Conservation (phyloP, 2,888 invertebrate species). For the Atethmia centrago region DNA sequence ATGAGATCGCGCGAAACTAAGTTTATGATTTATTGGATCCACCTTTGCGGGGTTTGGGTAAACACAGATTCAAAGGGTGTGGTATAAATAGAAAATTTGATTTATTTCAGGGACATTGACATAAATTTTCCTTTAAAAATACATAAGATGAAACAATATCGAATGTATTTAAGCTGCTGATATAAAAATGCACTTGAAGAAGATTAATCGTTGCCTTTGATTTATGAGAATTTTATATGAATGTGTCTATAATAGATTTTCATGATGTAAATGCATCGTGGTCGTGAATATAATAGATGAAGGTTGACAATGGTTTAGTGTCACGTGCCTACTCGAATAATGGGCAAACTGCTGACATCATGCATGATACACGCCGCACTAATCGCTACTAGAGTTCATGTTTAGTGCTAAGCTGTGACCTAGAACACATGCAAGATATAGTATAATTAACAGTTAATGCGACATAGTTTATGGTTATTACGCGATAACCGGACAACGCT, state of each 20-base stretch:
- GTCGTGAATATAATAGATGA: constrained; percentile 47
- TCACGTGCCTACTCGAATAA: constrained; percentile 50
- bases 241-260: constrained; percentile 37
- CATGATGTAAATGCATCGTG: constrained; percentile 34
- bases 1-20: constrained; percentile 71
- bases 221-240: constrained; percentile 42
- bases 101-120: constrained; percentile 42
- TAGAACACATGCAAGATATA: constrained; percentile 61
- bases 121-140: constrained; percentile 25
- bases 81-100: constrained; percentile 59
- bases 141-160: constrained; percentile 37
- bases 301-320: constrained; percentile 52
- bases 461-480: constrained; percentile 46
- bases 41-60: constrained; percentile 68
- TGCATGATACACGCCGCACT: constrained; percentile 58
- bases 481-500: constrained; percentile 1
- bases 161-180: constrained; percentile 25
- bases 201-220: constrained; percentile 43
- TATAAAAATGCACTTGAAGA: constrained; percentile 47
- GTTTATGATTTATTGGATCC: constrained; percentile 76
- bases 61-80: constrained; percentile 67
- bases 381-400: constrained; percentile 62
- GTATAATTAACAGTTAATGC: constrained; percentile 54
- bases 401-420: constrained; percentile 62
- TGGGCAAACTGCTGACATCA: constrained; percentile 61